Conservation (phyloP, 2,888 invertebrate genomes). For the Drosophila mettleri region DNA sequence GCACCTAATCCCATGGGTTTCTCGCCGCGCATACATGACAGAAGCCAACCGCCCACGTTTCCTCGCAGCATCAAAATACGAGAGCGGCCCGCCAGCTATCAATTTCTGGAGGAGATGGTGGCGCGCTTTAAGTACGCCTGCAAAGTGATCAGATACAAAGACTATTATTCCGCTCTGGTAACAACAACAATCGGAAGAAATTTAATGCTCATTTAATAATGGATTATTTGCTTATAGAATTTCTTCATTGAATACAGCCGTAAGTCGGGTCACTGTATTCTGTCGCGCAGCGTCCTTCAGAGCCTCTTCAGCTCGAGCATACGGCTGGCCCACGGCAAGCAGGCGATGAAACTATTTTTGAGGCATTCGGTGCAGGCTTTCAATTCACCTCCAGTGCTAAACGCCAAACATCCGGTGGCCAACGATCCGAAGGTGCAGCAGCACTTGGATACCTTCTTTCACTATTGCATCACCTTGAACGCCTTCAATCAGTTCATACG, state of each 20-base stretch:
- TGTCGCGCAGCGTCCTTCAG: constrained; percentile 96
- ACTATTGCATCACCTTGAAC: constrained; percentile 90
- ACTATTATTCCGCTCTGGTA: constrained; percentile 94
- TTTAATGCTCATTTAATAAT: neutral
- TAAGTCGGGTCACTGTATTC: constrained; percentile 93
- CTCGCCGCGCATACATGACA: constrained; percentile 97
- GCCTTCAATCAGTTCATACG: constrained; percentile 94
- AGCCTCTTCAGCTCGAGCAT: constrained; percentile 88
- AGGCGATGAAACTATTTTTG: constrained; percentile 90
- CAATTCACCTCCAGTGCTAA: constrained; percentile 95
- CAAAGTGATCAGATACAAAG: constrained; percentile 91
- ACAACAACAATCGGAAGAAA: neutral
- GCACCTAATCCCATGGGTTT: constrained; percentile 95
- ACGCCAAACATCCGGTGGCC: constrained; percentile 89
- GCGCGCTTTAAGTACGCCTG: constrained; percentile 92
- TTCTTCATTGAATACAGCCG: constrained; percentile 97
- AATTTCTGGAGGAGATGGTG: constrained; percentile 93
- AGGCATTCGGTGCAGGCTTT: constrained; percentile 94
- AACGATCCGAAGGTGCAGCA: constrained; percentile 88
- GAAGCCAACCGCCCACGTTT: constrained; percentile 98
- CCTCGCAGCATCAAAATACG: constrained; percentile 98
- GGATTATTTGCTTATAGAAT: constrained; percentile 87
- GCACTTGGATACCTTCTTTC: constrained; percentile 94
- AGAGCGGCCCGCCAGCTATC: constrained; percentile 87
- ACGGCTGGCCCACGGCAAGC: constrained; percentile 84